phyloP scores from a whole-genome alignment of 2,113 vertebrate genomes.

The Apus apus region DNA sequence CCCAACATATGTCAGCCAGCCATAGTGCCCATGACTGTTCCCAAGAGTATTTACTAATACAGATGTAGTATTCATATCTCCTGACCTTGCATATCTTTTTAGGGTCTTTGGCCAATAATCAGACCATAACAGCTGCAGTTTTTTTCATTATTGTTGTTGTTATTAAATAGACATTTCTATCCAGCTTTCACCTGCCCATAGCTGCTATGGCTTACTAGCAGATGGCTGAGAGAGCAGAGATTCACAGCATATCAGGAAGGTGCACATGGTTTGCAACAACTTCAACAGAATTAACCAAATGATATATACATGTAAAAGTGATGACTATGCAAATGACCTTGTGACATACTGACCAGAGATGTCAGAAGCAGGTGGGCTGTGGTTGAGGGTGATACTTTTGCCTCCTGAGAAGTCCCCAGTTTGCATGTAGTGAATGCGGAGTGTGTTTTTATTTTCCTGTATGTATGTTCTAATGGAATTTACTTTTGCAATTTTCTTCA shows the following conservation, averaged over 20 bases:
- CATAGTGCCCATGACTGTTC: not conserved
- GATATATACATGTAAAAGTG: not conserved
- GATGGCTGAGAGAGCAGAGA: not conserved
- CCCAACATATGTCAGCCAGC: not conserved
- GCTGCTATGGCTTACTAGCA: not conserved
- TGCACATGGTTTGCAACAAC: not conserved
- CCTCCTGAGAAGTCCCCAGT: not conserved
- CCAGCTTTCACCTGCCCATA: not conserved
- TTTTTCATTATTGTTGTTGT: not conserved
- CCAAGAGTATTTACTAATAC: not conserved
- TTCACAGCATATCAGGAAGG: not conserved
- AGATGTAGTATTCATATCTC: not conserved
- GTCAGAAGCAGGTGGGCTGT: not conserved
- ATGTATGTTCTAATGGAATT: conserved; percentile 1
- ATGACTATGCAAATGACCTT: not conserved
- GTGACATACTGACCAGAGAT: rapidly evolving
- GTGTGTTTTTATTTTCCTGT: conserved; percentile 26
- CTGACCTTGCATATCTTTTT: not conserved
- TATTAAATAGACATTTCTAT: not conserved
- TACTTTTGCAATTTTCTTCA: not conserved
- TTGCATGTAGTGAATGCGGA: not conserved
- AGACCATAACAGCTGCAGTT: not conserved
- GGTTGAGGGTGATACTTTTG: not conserved
- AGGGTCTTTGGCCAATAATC: not conserved
- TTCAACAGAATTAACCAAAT: not conserved